These are phyloP conservation scores for Cheilosia impressa DNA, from an alignment of 2,888 invertebrate species.

Conservation along the genomic window DNA sequence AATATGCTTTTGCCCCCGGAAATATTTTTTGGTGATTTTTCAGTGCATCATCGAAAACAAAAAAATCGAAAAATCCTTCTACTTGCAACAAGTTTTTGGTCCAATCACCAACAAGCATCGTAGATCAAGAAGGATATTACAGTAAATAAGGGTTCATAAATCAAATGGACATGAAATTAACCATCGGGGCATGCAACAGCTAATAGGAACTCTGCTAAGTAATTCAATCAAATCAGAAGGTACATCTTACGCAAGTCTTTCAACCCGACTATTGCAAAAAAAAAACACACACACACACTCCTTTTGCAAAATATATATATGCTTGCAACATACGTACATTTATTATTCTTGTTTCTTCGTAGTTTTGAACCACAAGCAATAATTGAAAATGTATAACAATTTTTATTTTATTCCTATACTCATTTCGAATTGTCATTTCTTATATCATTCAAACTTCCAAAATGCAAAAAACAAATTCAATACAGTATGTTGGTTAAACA, in stretches of 20 bases:
- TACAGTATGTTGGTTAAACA: slow-evolving; percentile 17
- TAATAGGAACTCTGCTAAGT: no score
- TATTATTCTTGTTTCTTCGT: slow-evolving; percentile 31
- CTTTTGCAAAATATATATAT: slow-evolving; percentile 25
- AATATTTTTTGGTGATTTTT: no score
- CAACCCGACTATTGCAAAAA: not conserved
- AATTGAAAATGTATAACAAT: slow-evolving; percentile 47
- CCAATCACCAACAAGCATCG: no score
- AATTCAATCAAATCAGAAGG: no score
- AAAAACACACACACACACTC: not conserved
- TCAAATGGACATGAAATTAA: no score
- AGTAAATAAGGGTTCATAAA: no score
- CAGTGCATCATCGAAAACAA: no score
- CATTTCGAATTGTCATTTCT: not conserved
- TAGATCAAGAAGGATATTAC: no score
- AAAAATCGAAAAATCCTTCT: no score
- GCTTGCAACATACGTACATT: slow-evolving; percentile 34
- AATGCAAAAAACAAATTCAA: slow-evolving; percentile 41
- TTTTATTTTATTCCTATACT: slow-evolving; percentile 5
- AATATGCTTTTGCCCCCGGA: no score
- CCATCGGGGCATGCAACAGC: no score
- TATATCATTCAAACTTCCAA: slow-evolving; percentile 39
- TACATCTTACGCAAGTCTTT: not conserved
- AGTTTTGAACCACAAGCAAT: slow-evolving; percentile 60
- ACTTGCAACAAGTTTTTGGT: no score